Evolutionary conservation across 2,888 invertebrate species (phyloP).

Genomic region (Panopea generosa): DNA sequence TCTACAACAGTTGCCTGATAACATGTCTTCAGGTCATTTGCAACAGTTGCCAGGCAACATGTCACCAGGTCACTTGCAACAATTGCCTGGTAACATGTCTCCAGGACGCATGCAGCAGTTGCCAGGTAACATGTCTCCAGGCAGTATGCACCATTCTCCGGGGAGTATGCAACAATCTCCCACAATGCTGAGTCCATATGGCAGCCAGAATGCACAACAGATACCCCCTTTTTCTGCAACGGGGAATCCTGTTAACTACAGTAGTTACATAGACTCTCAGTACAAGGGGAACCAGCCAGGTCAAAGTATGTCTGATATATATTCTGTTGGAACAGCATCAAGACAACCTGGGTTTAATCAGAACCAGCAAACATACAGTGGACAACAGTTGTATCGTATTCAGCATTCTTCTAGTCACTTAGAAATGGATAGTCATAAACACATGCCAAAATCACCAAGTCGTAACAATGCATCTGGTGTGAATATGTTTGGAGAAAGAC

Average conservation of each 20-base stretch:
- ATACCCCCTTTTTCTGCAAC: not conserved
- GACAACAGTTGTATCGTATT: not conserved
- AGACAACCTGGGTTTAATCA: not conserved
- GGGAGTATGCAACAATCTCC: conserved; percentile 10
- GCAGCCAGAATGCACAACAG: not conserved
- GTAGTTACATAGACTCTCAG: no score
- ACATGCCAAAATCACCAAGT: no score
- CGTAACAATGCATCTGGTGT: no score
- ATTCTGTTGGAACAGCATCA: no score
- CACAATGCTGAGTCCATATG: not conserved
- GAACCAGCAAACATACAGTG: not conserved
- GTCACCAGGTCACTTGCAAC: not conserved
- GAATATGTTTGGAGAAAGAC: conserved; percentile 3
- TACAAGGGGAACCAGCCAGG: no score
- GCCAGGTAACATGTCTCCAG: conserved; percentile 5
- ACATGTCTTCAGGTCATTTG: no score
- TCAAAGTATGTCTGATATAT: no score
- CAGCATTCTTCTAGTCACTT: not conserved
- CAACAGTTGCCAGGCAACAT: not conserved
- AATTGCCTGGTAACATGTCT: not conserved
- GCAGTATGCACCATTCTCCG: conserved; percentile 9
- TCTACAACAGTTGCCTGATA: no score
- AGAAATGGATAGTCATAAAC: no score
- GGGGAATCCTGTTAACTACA: no score
- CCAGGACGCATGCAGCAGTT: not conserved